phyloP scores from a whole-genome alignment of 2,797 vertebrate species.

The Chanos chanos region DNA sequence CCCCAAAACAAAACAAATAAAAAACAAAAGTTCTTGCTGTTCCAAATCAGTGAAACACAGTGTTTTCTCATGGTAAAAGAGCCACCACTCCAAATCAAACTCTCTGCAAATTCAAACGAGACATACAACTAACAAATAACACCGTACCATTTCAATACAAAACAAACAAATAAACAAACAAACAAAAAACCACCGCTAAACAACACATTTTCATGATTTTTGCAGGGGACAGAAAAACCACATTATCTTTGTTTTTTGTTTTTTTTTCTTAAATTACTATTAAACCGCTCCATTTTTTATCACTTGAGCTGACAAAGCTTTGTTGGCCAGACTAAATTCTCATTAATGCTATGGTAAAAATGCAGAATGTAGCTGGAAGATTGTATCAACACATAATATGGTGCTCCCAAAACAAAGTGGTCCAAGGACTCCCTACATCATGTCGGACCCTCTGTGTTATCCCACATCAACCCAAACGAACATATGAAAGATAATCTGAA shows the following conservation, averaged over 20 bases:
- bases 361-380: conserved; percentile 24
- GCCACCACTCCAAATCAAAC: conserved; percentile 13
- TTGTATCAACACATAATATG: not conserved
- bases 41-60: conserved; percentile 20
- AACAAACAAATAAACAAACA: too few species aligned
- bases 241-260: not conserved
- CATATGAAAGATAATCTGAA: conserved; percentile 6
- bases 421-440: not conserved
- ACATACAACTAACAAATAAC: too few species aligned
- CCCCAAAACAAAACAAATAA: too few species aligned
- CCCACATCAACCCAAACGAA: conserved; percentile 17
- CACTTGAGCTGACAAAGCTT: too few species aligned
- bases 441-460: not conserved
- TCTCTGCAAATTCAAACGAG: conserved; percentile 1
- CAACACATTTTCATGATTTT: not conserved
- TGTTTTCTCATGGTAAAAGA: conserved; percentile 32
- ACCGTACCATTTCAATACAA: too few species aligned
- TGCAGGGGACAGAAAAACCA: not conserved
- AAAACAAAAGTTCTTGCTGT: too few species aligned
- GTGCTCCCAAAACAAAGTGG: not conserved
- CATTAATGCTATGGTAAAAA: not conserved
- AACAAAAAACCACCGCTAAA: too few species aligned
- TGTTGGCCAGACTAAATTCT: not conserved
- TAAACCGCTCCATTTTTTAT: too few species aligned
- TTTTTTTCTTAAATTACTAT: not conserved